phyloP scores from a whole-genome alignment of 2,888 invertebrate genomes.

The Platerodrilus igneus region DNA sequence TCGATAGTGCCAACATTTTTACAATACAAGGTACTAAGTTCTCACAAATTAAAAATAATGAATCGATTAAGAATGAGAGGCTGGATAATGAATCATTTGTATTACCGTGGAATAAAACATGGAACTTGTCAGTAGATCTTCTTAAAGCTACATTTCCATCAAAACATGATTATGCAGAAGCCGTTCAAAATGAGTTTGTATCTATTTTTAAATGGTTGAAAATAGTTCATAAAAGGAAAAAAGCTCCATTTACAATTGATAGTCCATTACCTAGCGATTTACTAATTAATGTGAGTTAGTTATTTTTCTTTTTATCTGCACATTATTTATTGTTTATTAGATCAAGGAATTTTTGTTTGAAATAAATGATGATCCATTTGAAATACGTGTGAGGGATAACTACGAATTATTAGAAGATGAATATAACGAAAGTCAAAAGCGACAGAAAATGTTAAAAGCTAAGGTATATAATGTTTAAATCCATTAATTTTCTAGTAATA shows the following conservation, averaged over 20 bases:
- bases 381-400: slow-evolving; percentile 92
- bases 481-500: slow-evolving; percentile 2
- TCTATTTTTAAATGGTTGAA: slow-evolving; percentile 93
- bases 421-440: slow-evolving; percentile 86
- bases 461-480: slow-evolving; percentile 51
- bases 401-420: slow-evolving; percentile 94
- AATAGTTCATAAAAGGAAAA: slow-evolving; percentile 68
- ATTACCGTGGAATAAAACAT: slow-evolving; percentile 67
- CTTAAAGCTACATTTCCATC: slow-evolving; percentile 77
- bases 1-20: slow-evolving; percentile 71
- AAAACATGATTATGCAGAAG: slow-evolving; percentile 81
- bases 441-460: slow-evolving; percentile 82
- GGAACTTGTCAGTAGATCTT: slow-evolving; percentile 61
- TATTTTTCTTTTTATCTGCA: background rate
- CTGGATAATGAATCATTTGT: slow-evolving; percentile 69
- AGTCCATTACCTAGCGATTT: slow-evolving; percentile 83
- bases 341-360: slow-evolving; percentile 85
- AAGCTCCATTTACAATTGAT: slow-evolving; percentile 62
- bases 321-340: slow-evolving; percentile 50
- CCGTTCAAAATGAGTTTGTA: slow-evolving; percentile 84
- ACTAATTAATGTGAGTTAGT: slow-evolving; percentile 68
- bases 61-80: slow-evolving; percentile 65
- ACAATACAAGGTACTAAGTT: slow-evolving; percentile 65
- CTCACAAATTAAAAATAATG: slow-evolving; percentile 57
- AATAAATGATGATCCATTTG: slow-evolving; percentile 97